phyloP scores from a whole-genome alignment of 1,140 invertebrate species.

The Pseudomyrmex dendroicus region DNA sequence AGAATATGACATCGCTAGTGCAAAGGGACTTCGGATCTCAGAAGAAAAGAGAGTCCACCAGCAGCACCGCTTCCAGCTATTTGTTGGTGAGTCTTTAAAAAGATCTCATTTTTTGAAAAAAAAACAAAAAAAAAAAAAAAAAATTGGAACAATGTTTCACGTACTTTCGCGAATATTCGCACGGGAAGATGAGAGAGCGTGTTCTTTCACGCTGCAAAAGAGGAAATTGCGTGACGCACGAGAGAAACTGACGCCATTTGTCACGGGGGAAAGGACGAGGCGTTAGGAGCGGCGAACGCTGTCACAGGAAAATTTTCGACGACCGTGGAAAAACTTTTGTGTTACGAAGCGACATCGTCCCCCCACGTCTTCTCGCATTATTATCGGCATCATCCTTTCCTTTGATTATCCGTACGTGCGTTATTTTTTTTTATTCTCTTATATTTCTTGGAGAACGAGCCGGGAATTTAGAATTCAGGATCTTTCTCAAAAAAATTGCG shows the following conservation, averaged over 20 bases:
- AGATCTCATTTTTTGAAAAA: background rate
- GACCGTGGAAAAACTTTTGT: conserved; percentile 18
- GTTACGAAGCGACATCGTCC: background rate
- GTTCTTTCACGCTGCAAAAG: conserved; percentile 24
- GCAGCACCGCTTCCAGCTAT: conserved; percentile 82
- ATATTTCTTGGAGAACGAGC: background rate
- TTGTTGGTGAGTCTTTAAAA: conserved; percentile 77
- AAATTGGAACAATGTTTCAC: background rate
- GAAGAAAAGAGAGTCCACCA: conserved; percentile 80
- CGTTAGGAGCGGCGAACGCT: background rate
- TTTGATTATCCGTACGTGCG: conserved; percentile 64
- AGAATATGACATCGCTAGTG: conserved; percentile 79
- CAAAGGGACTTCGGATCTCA: conserved; percentile 78
- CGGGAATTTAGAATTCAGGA: conserved; percentile 20
- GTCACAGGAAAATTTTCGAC: conserved; percentile 58
- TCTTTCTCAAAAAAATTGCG: background rate
- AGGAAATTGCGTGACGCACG: conserved; percentile 52
- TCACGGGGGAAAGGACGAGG: conserved; percentile 9
- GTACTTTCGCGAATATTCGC: background rate
- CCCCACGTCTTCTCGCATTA: conserved; percentile 13
- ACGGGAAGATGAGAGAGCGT: conserved; percentile 11
- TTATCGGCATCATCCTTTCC: conserved; percentile 43
- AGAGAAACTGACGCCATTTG: conserved; percentile 53
- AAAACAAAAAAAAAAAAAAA: background rate
- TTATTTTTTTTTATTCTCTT: conserved; percentile 34